Evolutionary conservation across 2,797 vertebrate genomes (phyloP).

Genomic region (Acomys russatus): DNA sequence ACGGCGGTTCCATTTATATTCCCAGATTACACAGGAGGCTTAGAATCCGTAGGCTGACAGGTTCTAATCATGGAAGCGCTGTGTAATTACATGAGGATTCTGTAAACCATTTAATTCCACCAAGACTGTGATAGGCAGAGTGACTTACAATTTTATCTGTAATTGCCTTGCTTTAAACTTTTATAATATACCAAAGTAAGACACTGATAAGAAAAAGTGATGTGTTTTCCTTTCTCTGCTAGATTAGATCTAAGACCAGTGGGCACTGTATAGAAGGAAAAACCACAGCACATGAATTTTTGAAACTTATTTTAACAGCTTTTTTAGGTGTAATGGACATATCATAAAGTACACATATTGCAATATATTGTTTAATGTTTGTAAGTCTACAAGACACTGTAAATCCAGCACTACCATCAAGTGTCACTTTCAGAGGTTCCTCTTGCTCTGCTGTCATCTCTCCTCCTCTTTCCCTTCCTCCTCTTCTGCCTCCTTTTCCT

Average conservation of each 20-base stretch:
- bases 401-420: background rate
- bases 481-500: too few species aligned
- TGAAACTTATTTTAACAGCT: slow-evolving; percentile 6
- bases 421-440: background rate
- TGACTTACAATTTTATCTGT: background rate
- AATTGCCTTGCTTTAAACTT: background rate
- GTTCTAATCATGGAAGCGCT: background rate
- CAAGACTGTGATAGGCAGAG: background rate
- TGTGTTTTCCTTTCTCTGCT: background rate
- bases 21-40: background rate
- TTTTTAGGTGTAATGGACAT: background rate
- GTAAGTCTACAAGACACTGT: background rate
- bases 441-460: background rate
- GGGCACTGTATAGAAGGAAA: background rate
- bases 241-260: background rate
- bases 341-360: background rate
- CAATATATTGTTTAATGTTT: background rate
- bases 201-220: background rate
- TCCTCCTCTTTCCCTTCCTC: rapidly evolving
- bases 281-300: slow-evolving; percentile 18
- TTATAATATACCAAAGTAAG: background rate
- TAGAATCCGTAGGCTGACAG: background rate
- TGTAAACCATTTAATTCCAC: background rate
- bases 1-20: rapidly evolving
- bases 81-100: background rate